phyloP scores from a whole-genome alignment of 2,888 invertebrate species.

The Apodemia zela region DNA sequence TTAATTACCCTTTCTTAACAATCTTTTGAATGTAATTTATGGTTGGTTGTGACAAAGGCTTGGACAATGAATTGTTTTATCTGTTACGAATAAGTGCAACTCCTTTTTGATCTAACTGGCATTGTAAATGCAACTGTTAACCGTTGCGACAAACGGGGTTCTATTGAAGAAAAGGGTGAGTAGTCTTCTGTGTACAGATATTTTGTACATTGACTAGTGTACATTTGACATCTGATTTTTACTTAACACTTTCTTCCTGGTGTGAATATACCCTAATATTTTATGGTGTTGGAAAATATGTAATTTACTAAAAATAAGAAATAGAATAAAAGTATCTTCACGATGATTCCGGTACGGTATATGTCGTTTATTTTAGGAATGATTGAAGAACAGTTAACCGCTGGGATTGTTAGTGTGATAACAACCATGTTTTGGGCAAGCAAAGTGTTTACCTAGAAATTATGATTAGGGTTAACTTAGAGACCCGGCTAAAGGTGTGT shows the following conservation, averaged over 20 bases:
- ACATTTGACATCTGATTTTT: not conserved
- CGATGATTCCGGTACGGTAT: no score
- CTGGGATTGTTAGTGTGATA: no score
- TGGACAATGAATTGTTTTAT: slow-evolving; percentile 3
- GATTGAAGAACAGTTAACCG: no score
- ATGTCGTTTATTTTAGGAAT: no score
- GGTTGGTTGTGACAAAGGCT: slow-evolving; percentile 1
- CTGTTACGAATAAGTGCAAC: slow-evolving; percentile 12
- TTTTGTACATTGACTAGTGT: not conserved
- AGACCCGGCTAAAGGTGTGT: no score
- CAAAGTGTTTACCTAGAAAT: no score
- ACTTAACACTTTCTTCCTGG: not conserved
- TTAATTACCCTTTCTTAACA: slow-evolving; percentile 14
- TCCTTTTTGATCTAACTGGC: slow-evolving; percentile 8
- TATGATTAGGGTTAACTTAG: no score
- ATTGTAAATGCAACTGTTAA: slow-evolving; percentile 9
- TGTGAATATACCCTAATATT: not conserved
- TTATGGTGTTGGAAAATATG: no score
- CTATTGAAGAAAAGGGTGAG: slow-evolving; percentile 12
- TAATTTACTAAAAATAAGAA: no score
- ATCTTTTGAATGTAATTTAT: slow-evolving; percentile 9
- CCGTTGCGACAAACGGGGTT: slow-evolving; percentile 11
- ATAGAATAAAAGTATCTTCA: no score
- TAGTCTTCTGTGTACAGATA: not conserved
- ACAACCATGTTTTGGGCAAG: no score